These are phyloP conservation scores for Myiotriccus ornatus DNA, from an alignment of 2,797 vertebrate species.

Conservation along the genomic window DNA sequence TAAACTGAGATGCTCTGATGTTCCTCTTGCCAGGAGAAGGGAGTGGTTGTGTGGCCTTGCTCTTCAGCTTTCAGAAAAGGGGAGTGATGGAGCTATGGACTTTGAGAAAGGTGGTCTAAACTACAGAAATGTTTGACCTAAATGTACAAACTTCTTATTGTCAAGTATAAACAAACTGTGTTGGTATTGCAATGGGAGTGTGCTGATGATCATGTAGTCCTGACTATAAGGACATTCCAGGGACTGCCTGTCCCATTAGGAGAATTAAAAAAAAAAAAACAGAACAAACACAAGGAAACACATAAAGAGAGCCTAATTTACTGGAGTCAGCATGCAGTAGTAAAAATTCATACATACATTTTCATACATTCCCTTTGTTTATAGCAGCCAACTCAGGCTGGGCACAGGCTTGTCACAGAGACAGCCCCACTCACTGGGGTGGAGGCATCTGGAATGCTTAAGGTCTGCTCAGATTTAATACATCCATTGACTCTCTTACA, in stretches of 20 bases:
- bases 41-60: not conserved
- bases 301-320: not conserved
- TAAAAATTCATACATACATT: not conserved
- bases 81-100: not conserved
- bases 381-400: not conserved
- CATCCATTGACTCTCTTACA: not conserved
- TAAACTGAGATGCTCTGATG: not conserved
- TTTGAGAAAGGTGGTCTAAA: not conserved
- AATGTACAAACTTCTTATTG: not conserved
- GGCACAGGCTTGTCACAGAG: not conserved
- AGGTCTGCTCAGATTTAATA: not conserved
- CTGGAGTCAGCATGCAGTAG: not conserved
- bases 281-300: not conserved
- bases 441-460: not conserved
- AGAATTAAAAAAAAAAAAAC: not conserved
- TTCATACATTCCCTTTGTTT: not conserved
- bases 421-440: not conserved
- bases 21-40: not conserved
- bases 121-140: not conserved
- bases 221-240: not conserved
- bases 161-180: not conserved
- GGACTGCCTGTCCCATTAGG: not conserved
- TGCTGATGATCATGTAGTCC: not conserved
- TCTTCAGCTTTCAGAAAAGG: not conserved
- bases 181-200: not conserved